These are phyloP conservation scores for Ips nitidus DNA, from an alignment of 1,140 invertebrate genomes.

Conservation along the genomic window DNA sequence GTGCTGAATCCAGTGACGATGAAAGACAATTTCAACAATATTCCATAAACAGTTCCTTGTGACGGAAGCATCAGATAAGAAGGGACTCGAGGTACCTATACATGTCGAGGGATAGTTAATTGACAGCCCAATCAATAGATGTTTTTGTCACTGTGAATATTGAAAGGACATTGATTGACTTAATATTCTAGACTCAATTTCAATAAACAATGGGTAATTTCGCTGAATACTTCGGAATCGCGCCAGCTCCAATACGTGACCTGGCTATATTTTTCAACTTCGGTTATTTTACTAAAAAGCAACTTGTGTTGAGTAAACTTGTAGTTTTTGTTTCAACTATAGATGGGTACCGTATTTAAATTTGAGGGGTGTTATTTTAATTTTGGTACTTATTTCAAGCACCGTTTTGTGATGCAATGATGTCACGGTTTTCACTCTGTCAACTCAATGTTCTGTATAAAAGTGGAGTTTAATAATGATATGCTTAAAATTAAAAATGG, in stretches of 20 bases:
- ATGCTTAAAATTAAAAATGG: too few species aligned
- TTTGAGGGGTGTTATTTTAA: too few species aligned
- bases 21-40: constrained; percentile 47
- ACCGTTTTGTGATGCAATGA: too few species aligned
- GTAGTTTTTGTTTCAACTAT: too few species aligned
- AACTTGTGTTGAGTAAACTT: too few species aligned
- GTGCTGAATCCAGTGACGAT: constrained; percentile 42
- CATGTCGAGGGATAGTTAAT: constrained; percentile 51
- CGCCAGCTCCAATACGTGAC: constrained; percentile 46
- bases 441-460: too few species aligned
- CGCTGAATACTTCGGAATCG: constrained; percentile 38
- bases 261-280: constrained; percentile 28
- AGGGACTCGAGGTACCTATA: constrained; percentile 50
- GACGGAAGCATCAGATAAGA: constrained; percentile 51
- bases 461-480: too few species aligned
- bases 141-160: constrained; percentile 49
- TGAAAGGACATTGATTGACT: constrained; percentile 50
- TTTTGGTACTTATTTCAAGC: too few species aligned
- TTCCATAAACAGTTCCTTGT: constrained; percentile 50
- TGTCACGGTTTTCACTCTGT: too few species aligned
- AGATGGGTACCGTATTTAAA: too few species aligned
- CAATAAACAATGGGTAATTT: constrained; percentile 52
- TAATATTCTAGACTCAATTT: constrained; percentile 50
- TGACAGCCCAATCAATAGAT: constrained; percentile 51
- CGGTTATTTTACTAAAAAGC: not conserved